Evolutionary conservation across 2,888 invertebrate species (phyloP).

Genomic region (Gasteruption jaculator): DNA sequence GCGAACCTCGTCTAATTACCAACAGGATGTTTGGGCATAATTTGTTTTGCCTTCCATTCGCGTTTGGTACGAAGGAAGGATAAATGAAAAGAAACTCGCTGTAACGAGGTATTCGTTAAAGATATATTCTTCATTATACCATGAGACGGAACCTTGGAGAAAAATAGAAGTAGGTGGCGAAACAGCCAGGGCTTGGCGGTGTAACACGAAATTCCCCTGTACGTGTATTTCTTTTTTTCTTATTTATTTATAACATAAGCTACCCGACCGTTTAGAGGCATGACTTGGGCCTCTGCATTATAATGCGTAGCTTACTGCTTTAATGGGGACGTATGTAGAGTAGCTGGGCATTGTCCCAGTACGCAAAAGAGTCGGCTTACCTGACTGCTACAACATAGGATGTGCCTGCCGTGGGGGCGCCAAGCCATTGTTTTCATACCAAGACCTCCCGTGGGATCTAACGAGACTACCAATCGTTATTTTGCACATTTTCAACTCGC

Average conservation of each 20-base stretch:
- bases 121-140: too few relatives aligned
- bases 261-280: constrained; percentile 20
- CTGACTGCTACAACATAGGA: too few relatives aligned
- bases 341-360: constrained; percentile 38
- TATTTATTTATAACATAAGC: too few relatives aligned
- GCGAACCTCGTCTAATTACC: too few relatives aligned
- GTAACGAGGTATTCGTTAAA: too few relatives aligned
- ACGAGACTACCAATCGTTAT: constrained; percentile 28
- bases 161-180: constrained; percentile 13
- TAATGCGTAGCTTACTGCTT: constrained; percentile 44
- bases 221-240: too few relatives aligned
- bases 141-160: constrained; percentile 13
- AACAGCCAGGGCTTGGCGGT: not conserved
- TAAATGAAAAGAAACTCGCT: too few relatives aligned
- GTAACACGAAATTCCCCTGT: too few relatives aligned
- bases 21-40: too few relatives aligned
- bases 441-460: constrained; percentile 38
- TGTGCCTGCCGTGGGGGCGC: constrained; percentile 32
- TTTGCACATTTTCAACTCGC: not conserved
- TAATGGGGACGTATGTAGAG: constrained; percentile 45
- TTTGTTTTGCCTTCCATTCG: too few relatives aligned
- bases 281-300: constrained; percentile 29
- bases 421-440: constrained; percentile 38
- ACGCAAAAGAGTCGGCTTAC: constrained; percentile 27
- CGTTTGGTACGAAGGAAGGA: too few relatives aligned